Conservation (phyloP, 1,140 invertebrate genomes). For the Protaetia brevitarsis region DNA sequence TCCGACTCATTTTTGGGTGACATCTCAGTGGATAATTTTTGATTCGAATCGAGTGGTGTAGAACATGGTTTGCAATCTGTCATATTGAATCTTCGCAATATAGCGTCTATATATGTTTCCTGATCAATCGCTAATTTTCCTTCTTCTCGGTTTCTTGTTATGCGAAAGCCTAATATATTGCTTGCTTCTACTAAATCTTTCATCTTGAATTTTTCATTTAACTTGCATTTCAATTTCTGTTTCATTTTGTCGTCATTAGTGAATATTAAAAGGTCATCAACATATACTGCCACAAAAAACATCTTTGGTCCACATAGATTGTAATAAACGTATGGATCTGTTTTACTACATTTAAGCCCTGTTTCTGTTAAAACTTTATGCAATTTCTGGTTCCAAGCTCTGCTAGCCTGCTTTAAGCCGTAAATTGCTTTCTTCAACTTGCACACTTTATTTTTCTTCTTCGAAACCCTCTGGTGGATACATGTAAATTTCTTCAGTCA, state of each 20-base stretch:
- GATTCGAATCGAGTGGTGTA: conserved; percentile 19
- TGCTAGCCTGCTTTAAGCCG: conserved; percentile 49
- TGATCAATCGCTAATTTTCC: conserved; percentile 30
- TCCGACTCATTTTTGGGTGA: background rate
- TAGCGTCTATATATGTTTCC: conserved; percentile 32
- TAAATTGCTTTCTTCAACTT: conserved; percentile 41
- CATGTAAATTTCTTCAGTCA: conserved; percentile 47
- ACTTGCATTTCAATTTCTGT: conserved; percentile 25
- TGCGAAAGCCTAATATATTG: conserved; percentile 33
- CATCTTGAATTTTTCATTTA: conserved; percentile 33
- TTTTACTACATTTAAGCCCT: background rate
- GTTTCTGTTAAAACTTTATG: background rate
- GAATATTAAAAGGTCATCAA: conserved; percentile 39
- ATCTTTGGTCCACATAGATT: conserved; percentile 14
- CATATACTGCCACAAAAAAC: conserved; percentile 36
- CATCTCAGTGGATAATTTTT: conserved; percentile 1
- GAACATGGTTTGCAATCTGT: conserved; percentile 27
- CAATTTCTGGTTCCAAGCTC: conserved; percentile 43
- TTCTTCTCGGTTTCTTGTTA: conserved; percentile 27
- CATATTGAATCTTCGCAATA: conserved; percentile 42
- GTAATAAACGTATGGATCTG: conserved; percentile 8
- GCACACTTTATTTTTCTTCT: background rate
- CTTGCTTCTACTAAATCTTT: conserved; percentile 35
- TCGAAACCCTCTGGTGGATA: background rate
- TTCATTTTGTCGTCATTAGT: conserved; percentile 29